Percentiles rank a stretch among this genome's conserved stretches.
These are phyloP conservation scores for Leuciscus waleckii DNA, from an alignment of 2,797 vertebrate genomes.

Conservation along the genomic window DNA sequence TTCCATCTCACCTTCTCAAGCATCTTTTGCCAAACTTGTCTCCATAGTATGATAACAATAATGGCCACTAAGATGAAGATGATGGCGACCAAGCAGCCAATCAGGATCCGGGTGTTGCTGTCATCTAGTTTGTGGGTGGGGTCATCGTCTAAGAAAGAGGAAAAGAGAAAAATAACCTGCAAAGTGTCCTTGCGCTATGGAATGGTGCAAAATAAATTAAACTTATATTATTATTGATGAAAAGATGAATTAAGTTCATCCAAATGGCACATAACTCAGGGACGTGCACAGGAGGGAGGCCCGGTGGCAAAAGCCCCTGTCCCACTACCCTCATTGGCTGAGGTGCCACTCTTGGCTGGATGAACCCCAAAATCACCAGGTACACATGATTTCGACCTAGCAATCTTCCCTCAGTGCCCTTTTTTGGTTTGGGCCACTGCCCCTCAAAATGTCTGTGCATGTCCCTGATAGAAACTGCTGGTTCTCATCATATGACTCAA, in stretches of 20 bases:
- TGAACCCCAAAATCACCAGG: background rate
- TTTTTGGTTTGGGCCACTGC: background rate
- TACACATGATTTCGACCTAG: background rate
- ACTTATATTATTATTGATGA: conserved; percentile 34
- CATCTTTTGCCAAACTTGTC: conserved; percentile 99
- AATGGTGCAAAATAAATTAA: background rate
- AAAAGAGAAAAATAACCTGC: conserved; percentile 42
- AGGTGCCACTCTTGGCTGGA: too few species aligned
- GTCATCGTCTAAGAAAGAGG: conserved; percentile 77
- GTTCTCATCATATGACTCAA: conserved; percentile 6
- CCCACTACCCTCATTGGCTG: too few species aligned
- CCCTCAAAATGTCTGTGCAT: background rate
- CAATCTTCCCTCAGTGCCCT: background rate
- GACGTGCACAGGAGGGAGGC: background rate
- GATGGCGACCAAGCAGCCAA: conserved; percentile 96
- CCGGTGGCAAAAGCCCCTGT: background rate
- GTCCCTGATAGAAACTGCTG: background rate
- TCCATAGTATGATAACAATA: conserved; percentile 97
- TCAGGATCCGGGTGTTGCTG: conserved; percentile 96
- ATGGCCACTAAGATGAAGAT: conserved; percentile 97
- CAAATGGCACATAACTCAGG: conserved; percentile 10
- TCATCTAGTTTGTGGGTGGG: conserved; percentile 96
- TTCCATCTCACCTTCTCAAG: conserved; percentile 90
- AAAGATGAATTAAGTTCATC: background rate
- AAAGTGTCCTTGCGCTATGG: background rate